Evolutionary conservation across 2,888 invertebrate species (phyloP), one percentile per base, ranked within the genome.

Genomic region (Drosophila silvestris): DNA sequence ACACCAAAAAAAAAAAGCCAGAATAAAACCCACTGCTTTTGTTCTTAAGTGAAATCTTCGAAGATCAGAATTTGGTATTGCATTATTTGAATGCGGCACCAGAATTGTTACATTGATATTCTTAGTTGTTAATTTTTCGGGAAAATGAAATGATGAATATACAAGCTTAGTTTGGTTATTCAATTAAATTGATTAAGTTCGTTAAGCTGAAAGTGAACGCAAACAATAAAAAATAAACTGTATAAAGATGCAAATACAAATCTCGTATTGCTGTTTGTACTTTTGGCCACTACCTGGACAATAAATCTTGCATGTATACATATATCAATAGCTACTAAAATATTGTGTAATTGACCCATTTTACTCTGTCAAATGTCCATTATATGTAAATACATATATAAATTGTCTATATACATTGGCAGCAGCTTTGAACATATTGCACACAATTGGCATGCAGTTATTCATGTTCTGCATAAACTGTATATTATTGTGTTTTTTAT

Each of bases 21-120:
- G 33, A 52, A 14, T 1, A 39, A 68, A 66, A 78, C 69, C 72
- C 75, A 78, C 80, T 81, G 71, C 65, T 82, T 79, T 79, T 60
- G 64, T 59, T 68, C 56, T 52, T 71, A 79, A 75, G 66, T 60
- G 58, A 60, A 68, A 60, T 59, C 44, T 65, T 58, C 6, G 35
- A 28, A 74, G 51, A 59, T 47, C 51, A 37, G 50, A 53, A 58
- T 61, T 68, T 67, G 67, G 51, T 68, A 67, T 41, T 59, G 53
- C 65, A 58, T 67, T 72, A 58, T 65, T 72, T 37, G 47, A 16
- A 54, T 64, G 74, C 74, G 65, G 69, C 65, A 70, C 52, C 64
- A 71, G 54, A 63, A 74, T 81, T 85, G 87, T 89, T 89, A 82
- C 19, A 67, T 70, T 81, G 86, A 88, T 88, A 85, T 85, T 85